Base-by-base conservation (phyloP, 2,113 vertebrate species). In the Passer montanus region DNA sequence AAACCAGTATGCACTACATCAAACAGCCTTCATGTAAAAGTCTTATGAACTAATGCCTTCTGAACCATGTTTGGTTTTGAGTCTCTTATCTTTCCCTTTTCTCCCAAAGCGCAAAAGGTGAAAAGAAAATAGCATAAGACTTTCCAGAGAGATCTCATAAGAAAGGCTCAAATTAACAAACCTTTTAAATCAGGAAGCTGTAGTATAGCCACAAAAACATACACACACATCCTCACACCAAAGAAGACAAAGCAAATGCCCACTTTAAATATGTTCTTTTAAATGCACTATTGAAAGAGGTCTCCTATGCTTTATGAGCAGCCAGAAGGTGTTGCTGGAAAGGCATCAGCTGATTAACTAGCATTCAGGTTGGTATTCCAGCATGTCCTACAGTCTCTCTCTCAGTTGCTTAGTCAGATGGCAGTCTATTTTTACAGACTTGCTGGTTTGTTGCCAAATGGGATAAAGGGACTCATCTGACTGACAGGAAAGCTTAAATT, bases 391-490 rank as follows among this genome's bases (percentile, higher is more conserved):
- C 49, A 76, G 76, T 66, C 85, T 82, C 69, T 35, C 56, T 82
- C 69, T 35, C 56, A 52, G 82, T 95, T 95, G 94, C 80, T 95
- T 96, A 95, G 89, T 96, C 93, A 96, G 87, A 93, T 95, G 80
- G 78, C 68, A 86, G 52, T 44, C 94, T 97, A 95, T 98, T 96
- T 97, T 97, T 98, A 92, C 31, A 77, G 87, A 56, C 72, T 28
- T 37, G 50, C 33, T 77, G 84, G 47, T 86, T 78, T 86, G 68
- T 73, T 13, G 2, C 87, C 95, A 96, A 91, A 96, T 87, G 82
- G 64, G 95, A 96, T 97, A 95, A 97, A 96, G 81, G 59, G 50
- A 55, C 89, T 97, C 94, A 96, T 97, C 91, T 94, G 84, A 94
- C 62, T 94, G 93, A 92, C 84, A 94, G 90, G 93, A 97, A 97